Evolutionary conservation across 2,113 vertebrate species (phyloP).

Genomic region (Vicugna pacos): DNA sequence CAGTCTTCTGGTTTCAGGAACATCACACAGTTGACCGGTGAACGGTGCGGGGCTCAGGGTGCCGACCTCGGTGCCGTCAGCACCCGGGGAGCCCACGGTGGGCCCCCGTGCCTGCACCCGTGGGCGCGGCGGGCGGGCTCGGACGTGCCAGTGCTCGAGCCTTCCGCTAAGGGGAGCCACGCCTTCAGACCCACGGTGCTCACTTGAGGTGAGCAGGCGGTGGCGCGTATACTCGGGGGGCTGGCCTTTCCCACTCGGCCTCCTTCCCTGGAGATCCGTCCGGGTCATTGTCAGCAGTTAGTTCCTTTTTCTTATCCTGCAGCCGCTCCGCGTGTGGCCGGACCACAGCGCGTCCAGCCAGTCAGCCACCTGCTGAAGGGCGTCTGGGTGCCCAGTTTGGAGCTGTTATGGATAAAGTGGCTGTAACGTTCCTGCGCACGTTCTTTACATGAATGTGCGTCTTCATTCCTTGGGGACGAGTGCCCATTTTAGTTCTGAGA

Average conservation of each 20-base stretch:
- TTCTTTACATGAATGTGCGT: background rate
- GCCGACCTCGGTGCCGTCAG: background rate
- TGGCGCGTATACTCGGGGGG: no score
- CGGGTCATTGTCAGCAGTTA: accelerated
- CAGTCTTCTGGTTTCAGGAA: background rate
- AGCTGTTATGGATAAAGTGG: background rate
- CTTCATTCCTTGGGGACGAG: background rate
- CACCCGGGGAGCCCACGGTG: accelerated
- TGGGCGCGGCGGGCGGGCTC: background rate
- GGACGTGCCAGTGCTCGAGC: no score
- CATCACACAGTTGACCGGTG: background rate
- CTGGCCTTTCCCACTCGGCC: background rate
- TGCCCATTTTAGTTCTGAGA: background rate
- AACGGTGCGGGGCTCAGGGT: background rate
- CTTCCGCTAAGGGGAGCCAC: no score
- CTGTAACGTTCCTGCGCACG: background rate
- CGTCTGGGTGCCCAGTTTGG: background rate
- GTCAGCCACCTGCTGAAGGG: background rate
- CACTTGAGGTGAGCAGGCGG: no score
- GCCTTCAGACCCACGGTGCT: no score
- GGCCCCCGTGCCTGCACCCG: background rate
- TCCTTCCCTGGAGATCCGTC: background rate
- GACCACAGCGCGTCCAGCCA: accelerated
- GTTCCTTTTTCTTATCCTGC: accelerated
- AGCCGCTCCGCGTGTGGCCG: accelerated